Evolutionary conservation across 2,113 vertebrate species (phyloP).

Genomic region (Calyptomena viridis): DNA sequence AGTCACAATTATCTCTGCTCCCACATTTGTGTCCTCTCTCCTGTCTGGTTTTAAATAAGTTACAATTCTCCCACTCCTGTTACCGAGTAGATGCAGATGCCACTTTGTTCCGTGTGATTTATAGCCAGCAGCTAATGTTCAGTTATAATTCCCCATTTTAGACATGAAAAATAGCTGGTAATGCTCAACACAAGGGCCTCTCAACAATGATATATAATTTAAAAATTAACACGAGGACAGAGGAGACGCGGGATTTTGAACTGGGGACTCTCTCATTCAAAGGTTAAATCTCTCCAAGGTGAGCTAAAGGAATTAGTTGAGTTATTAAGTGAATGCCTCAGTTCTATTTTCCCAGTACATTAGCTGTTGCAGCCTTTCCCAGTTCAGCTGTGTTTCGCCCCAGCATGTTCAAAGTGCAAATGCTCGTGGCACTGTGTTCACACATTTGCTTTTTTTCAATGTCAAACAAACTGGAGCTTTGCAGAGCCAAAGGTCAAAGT

Average conservation of each 20-base stretch:
- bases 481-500: constrained; percentile 27
- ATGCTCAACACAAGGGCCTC: constrained; percentile 64
- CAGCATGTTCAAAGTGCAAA: constrained; percentile 63
- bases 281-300: constrained; percentile 73
- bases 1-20: not conserved
- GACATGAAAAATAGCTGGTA: constrained; percentile 67
- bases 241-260: constrained; percentile 67
- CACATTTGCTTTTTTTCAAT: constrained; percentile 19
- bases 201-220: constrained; percentile 76
- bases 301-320: constrained; percentile 62
- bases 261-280: constrained; percentile 61
- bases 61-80: constrained; percentile 17
- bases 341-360: constrained; percentile 34
- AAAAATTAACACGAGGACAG: constrained; percentile 76
- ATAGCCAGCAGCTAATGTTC: constrained; percentile 54
- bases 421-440: constrained; percentile 39
- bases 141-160: constrained; percentile 70
- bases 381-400: constrained; percentile 50
- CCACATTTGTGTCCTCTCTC: not conserved
- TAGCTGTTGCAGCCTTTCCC: constrained; percentile 38
- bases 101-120: constrained; percentile 37
- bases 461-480: constrained; percentile 25
- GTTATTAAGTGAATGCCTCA: constrained; percentile 66
- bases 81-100: constrained; percentile 17
- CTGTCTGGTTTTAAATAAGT: not conserved